phyloP scores from a whole-genome alignment of 2,888 invertebrate species.

The Eilema caniola region DNA sequence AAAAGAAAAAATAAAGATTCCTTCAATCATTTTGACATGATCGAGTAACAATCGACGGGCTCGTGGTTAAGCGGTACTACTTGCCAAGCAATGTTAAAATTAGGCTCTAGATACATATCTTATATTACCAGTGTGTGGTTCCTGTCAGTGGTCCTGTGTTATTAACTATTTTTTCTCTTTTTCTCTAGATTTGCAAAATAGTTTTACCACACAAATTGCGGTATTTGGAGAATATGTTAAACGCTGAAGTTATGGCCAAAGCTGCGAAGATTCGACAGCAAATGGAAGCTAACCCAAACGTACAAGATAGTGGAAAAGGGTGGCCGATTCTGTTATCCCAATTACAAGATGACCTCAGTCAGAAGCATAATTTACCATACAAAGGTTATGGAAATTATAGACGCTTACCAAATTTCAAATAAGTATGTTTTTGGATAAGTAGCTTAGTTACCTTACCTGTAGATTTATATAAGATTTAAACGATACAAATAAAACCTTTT shows the following conservation, averaged over 20 bases:
- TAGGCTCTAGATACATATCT: too few species aligned
- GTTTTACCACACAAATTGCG: slow-evolving; percentile 78
- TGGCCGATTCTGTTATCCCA: slow-evolving; percentile 76
- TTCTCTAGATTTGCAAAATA: slow-evolving; percentile 77
- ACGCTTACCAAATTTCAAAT: slow-evolving; percentile 57
- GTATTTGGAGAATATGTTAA: slow-evolving; percentile 81
- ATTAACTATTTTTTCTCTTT: slow-evolving; percentile 11
- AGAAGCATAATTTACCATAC: slow-evolving; percentile 36
- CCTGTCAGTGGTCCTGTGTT: too few species aligned
- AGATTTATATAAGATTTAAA: not conserved
- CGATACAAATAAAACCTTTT: not conserved
- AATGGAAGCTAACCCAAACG: slow-evolving; percentile 74
- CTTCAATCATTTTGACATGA: too few species aligned
- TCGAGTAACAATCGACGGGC: too few species aligned
- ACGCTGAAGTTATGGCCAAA: slow-evolving; percentile 78
- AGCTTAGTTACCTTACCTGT: not conserved
- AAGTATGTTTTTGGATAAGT: slow-evolving; percentile 7
- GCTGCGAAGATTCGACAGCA: slow-evolving; percentile 76
- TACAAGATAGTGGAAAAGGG: slow-evolving; percentile 70
- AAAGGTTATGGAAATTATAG: slow-evolving; percentile 55
- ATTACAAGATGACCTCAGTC: slow-evolving; percentile 66
- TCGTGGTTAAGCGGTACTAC: too few species aligned
- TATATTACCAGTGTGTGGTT: too few species aligned
- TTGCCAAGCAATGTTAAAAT: too few species aligned
- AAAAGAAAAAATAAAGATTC: too few species aligned